phyloP scores from a whole-genome alignment of 1,140 invertebrate genomes.

The Stenopsyche tienmushanensis region DNA sequence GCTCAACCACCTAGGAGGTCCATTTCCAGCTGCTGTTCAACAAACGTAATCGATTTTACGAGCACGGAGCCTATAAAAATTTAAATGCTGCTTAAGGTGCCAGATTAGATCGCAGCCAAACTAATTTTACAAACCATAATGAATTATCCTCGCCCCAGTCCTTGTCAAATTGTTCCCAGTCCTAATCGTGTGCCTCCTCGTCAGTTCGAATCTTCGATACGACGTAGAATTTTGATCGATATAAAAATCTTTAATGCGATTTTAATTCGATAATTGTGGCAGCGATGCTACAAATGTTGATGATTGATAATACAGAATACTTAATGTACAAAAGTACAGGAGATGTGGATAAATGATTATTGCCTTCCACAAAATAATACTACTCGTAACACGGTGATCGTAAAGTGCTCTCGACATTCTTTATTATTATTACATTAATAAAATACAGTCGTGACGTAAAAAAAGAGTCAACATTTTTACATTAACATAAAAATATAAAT shows the following conservation, averaged over 20 bases:
- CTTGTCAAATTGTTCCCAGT: too few relatives aligned
- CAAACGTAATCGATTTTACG: slow-evolving; percentile 26
- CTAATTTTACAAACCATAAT: too few relatives aligned
- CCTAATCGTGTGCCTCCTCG: too few relatives aligned
- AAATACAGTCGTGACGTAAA: neutral
- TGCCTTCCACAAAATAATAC: slow-evolving; percentile 30
- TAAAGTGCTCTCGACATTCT: neutral
- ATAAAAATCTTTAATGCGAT: slow-evolving; percentile 34
- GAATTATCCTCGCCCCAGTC: too few relatives aligned
- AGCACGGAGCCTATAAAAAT: slow-evolving; percentile 20
- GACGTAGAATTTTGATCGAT: slow-evolving; percentile 17
- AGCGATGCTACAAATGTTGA: slow-evolving; percentile 35
- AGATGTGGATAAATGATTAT: slow-evolving; percentile 33
- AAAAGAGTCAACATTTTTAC: too few relatives aligned
- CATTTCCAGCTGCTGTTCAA: slow-evolving; percentile 2
- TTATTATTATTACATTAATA: neutral
- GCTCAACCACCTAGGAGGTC: slow-evolving; percentile 7
- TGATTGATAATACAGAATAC: slow-evolving; percentile 36
- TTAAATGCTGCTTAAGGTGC: slow-evolving; percentile 4
- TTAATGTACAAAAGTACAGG: slow-evolving; percentile 30
- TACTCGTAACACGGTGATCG: slow-evolving; percentile 16
- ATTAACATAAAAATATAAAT: too few relatives aligned
- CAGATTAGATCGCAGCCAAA: too few relatives aligned
- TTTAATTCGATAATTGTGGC: slow-evolving; percentile 40
- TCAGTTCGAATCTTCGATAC: neutral